These are phyloP conservation scores for Thamnaconus septentrionalis DNA, from an alignment of 2,113 vertebrate genomes.

Conservation along the genomic window DNA sequence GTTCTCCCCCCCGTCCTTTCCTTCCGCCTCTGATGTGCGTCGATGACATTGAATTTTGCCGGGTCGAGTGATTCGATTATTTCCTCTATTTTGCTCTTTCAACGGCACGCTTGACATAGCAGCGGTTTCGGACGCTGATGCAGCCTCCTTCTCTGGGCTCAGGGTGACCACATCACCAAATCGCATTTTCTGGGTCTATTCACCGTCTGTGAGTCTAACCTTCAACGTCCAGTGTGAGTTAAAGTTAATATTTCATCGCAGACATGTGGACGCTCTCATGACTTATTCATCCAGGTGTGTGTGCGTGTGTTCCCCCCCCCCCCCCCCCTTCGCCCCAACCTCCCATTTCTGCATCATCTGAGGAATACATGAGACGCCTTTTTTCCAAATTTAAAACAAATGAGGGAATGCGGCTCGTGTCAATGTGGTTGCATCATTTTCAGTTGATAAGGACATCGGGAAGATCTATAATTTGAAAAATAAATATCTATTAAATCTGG, in stretches of 20 bases:
- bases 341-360: constrained; percentile 1
- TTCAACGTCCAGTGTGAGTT: constrained; percentile 35
- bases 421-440: constrained; percentile 9
- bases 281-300: constrained; percentile 64
- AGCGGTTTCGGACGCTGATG: too few species aligned
- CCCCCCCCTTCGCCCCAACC: too few species aligned
- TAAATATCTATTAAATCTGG: constrained; percentile 29
- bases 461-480: constrained; percentile 22
- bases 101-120: constrained; percentile 50
- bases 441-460: constrained; percentile 11
- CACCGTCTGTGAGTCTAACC: constrained; percentile 26
- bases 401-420: neutral
- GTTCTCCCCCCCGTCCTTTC: constrained; percentile 5
- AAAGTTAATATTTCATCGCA: constrained; percentile 65
- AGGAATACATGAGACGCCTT: constrained; percentile 23
- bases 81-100: constrained; percentile 47
- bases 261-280: constrained; percentile 59
- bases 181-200: constrained; percentile 20
- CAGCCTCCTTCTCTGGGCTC: too few species aligned
- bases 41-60: constrained; percentile 8
- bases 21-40: constrained; percentile 31
- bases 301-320: neutral
- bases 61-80: constrained; percentile 57
- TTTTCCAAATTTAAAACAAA: constrained; percentile 30
- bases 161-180: neutral